Conservation (phyloP, 2,888 invertebrate species). For the Malthinus flaveolus region DNA sequence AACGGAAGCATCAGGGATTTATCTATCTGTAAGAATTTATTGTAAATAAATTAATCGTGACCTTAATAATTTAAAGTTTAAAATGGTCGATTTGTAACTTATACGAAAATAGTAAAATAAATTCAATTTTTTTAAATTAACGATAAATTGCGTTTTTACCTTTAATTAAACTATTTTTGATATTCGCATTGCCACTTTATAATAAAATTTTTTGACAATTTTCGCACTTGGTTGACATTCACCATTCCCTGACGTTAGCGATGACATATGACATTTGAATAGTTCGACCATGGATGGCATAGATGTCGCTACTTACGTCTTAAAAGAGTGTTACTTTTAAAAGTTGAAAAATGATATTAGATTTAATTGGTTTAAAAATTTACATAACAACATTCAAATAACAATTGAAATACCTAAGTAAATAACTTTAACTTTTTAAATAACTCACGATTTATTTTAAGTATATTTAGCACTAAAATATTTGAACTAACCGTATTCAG, state of each 20-base stretch:
- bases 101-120: too few relatives aligned
- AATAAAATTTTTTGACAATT: constrained; percentile 2
- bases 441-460: too few relatives aligned
- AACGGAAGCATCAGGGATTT: constrained; percentile 14
- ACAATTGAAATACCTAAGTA: too few relatives aligned
- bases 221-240: background rate
- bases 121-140: too few relatives aligned
- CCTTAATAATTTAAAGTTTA: constrained; percentile 12
- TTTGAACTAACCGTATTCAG: too few relatives aligned
- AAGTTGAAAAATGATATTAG: background rate
- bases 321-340: background rate
- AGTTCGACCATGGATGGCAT: background rate
- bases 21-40: constrained; percentile 7
- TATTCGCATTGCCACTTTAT: constrained; percentile 1
- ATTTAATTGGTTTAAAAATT: too few relatives aligned
- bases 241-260: background rate
- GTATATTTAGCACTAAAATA: too few relatives aligned
- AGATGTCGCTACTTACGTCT: background rate
- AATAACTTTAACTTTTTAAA: too few relatives aligned
- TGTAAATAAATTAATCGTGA: constrained; percentile 10
- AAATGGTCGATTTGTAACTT: too few relatives aligned
- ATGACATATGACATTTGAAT: constrained; percentile 4
- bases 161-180: background rate
- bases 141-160: too few relatives aligned
- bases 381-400: too few relatives aligned